These are phyloP conservation scores for Pipa parva DNA, from an alignment of 2,113 vertebrate species.

Conservation along the genomic window DNA sequence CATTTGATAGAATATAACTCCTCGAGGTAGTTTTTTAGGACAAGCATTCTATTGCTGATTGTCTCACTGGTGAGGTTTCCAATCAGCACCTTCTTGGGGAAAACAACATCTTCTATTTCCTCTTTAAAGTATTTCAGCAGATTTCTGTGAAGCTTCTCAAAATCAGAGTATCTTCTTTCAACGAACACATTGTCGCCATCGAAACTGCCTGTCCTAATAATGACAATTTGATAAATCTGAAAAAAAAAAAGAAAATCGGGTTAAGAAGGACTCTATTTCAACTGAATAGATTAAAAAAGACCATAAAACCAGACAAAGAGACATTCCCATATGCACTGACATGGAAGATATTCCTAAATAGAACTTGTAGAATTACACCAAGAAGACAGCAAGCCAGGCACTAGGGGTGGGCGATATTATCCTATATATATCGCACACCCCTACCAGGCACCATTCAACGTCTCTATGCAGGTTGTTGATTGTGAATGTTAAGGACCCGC, in stretches of 20 bases:
- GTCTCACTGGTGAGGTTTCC: constrained; percentile 75
- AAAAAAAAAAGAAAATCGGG: neutral
- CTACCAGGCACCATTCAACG: too few relatives aligned
- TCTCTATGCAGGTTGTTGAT: too few relatives aligned
- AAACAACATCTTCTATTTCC: constrained; percentile 81
- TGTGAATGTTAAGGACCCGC: too few relatives aligned
- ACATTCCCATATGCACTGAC: too few relatives aligned
- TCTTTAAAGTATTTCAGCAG: constrained; percentile 73
- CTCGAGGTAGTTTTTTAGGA: constrained; percentile 79
- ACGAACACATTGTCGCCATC: constrained; percentile 71
- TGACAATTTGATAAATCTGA: constrained; percentile 79
- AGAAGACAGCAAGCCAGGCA: too few relatives aligned
- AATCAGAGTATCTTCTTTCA: constrained; percentile 85
- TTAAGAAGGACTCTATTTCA: neutral
- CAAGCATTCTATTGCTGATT: constrained; percentile 74
- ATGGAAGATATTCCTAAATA: too few relatives aligned
- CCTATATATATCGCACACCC: too few relatives aligned
- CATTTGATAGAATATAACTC: constrained; percentile 65
- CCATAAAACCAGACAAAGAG: constrained; percentile 11
- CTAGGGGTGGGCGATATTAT: too few relatives aligned
- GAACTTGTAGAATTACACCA: too few relatives aligned
- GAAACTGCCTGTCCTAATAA: constrained; percentile 87
- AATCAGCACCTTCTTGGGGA: constrained; percentile 74
- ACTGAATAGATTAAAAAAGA: neutral
- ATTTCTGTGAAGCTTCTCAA: constrained; percentile 70